Base-by-base conservation (phyloP, 2,113 vertebrate genomes). In the Polyodon spathula region DNA sequence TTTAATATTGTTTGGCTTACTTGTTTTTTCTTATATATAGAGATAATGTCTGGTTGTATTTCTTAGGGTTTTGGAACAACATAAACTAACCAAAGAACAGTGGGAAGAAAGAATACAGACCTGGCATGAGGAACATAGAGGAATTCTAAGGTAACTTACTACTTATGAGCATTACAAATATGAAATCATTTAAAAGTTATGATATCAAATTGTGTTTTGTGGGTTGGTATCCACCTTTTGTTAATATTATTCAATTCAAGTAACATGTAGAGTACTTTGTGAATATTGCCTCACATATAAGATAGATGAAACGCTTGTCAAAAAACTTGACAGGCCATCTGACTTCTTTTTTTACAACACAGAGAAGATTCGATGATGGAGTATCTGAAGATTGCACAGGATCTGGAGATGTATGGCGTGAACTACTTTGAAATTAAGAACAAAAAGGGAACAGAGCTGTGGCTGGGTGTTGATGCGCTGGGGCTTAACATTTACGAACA, bases 351-450 rank as follows among this genome's bases (percentile, higher is more conserved):
- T 68, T 73, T 51, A 68, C 3, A 3, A 27, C 27, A 74, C 71
- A 97, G 94, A 81, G 94, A 98, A 80, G 95, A 97, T 82, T 93
- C 95, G 1, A 96, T 98, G 94, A 95, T 97, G 94, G 95, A 98
- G 70, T 97, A 98, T 68, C 84, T 98, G 62, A 98, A 97, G 79
- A 97, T 98, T 60, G 94, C 93, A 37, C 95, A 98, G 76, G 95
- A 98, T 78, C 75, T 97, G 75, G 94, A 97, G 85, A 97, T 98
- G 94, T 98, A 97, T 54, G 94, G 95, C 5, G 94, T 98, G 67
- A 98, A 98, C 84, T 98, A 97, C 84, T 98, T 98, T 82, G 94
- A 98, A 84, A 98, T 98, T 78, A 97, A 97, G 76, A 98, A 97
- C 82, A 98, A 98, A 79, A 98, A 98, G 73, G 93, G 94, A 71